Evolutionary conservation across 2,888 invertebrate genomes (phyloP).

Genomic region (Hypselothyrea guttata): DNA sequence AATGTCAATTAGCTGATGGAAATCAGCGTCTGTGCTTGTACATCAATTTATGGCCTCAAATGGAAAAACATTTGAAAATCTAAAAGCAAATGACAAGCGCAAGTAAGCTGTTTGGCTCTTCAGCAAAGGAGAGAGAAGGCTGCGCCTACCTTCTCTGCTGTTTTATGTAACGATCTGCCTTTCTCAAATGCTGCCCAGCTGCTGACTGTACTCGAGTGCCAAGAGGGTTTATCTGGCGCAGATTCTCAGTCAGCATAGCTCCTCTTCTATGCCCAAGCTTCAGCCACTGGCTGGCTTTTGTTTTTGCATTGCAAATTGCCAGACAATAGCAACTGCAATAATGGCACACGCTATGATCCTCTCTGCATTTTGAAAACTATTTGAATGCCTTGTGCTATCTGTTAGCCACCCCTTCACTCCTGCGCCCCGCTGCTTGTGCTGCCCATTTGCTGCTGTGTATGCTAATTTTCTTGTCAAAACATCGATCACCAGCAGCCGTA

Average conservation of each 20-base stretch:
- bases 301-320: constrained; percentile 59
- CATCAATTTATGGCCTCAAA: constrained; percentile 64
- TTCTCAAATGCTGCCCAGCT: constrained; percentile 37
- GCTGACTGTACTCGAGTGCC: too few species aligned
- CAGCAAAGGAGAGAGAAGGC: too few species aligned
- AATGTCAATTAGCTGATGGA: constrained; percentile 73
- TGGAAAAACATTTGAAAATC: constrained; percentile 19
- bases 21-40: constrained; percentile 63
- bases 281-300: too few species aligned
- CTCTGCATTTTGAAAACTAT: background rate
- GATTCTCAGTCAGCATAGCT: too few species aligned
- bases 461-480: constrained; percentile 76
- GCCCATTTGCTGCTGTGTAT: constrained; percentile 44
- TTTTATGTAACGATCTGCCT: constrained; percentile 68
- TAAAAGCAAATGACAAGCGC: constrained; percentile 50
- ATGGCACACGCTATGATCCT: constrained; percentile 52
- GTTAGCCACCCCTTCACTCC: constrained; percentile 26
- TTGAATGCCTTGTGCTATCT: background rate
- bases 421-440: background rate
- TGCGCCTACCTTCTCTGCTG: constrained; percentile 58
- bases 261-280: too few species aligned
- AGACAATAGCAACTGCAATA: constrained; percentile 29
- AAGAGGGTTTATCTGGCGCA: too few species aligned
- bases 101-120: constrained; percentile 18
- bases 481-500: constrained; percentile 55